Evolutionary conservation across 2,113 vertebrate species (phyloP).

Genomic region (Limanda limanda): DNA sequence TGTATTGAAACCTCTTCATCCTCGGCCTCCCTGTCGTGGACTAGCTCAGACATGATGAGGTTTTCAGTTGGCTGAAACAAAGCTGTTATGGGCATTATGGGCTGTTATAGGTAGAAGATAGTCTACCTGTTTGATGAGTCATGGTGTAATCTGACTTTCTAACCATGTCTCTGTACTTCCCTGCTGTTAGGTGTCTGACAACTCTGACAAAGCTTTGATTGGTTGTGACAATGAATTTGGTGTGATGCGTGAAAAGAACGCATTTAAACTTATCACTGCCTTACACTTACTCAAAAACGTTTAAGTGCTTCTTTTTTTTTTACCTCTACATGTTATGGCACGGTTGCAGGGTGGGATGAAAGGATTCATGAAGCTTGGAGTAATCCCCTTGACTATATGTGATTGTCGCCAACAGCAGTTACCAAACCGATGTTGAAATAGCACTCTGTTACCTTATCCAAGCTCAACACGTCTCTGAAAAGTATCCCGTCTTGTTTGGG

Average conservation of each 20-base stretch:
- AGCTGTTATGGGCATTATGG: background rate
- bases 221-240: background rate
- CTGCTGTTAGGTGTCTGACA: background rate
- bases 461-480: background rate
- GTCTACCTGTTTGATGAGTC: background rate
- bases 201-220: background rate
- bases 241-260: too few relatives aligned
- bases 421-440: background rate
- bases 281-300: too few relatives aligned
- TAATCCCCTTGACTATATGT: too few relatives aligned
- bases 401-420: too few relatives aligned
- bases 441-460: background rate
- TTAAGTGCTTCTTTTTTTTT: background rate
- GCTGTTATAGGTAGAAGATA: background rate
- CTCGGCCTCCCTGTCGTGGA: background rate
- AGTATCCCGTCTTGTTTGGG: background rate
- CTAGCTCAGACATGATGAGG: background rate
- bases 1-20: slow-evolving; percentile 24
- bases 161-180: background rate
- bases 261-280: background rate
- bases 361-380: background rate
- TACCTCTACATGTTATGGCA: background rate
- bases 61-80: background rate
- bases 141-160: background rate
- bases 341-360: background rate